phyloP scores from a whole-genome alignment of 2,797 vertebrate genomes.

The Pseudochirops corinnae region DNA sequence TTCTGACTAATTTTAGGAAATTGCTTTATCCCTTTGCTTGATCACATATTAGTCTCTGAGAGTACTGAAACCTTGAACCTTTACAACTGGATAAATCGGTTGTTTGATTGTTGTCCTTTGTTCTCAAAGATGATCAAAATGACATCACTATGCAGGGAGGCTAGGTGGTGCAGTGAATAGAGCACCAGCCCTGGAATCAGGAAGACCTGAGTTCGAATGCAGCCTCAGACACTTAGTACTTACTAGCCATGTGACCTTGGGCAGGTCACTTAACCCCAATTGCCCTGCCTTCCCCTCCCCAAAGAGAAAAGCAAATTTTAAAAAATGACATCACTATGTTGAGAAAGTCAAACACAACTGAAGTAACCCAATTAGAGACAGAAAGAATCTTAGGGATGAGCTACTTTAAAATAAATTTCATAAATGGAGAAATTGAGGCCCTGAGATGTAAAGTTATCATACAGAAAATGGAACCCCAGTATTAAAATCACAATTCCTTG shows the following conservation, averaged over 20 bases:
- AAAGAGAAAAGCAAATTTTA: too few species aligned
- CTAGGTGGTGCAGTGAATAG: too few species aligned
- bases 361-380: neutral
- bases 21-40: neutral
- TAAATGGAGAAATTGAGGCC: neutral
- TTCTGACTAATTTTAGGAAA: neutral
- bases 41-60: neutral
- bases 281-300: too few species aligned
- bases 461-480: neutral
- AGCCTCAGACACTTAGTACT: too few species aligned
- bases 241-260: too few species aligned
- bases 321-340: neutral
- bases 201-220: too few species aligned
- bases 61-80: neutral
- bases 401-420: neutral
- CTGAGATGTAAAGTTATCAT: neutral
- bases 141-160: too few species aligned
- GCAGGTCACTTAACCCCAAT: too few species aligned
- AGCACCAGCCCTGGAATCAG: too few species aligned
- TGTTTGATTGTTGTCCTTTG: neutral
- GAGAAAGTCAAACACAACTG: neutral
- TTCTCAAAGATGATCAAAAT: neutral
- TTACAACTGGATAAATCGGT: neutral
- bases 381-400: neutral
- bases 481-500: neutral